Conservation (phyloP, 2,113 vertebrate species). For the Paracanthobrama guichenoti region DNA sequence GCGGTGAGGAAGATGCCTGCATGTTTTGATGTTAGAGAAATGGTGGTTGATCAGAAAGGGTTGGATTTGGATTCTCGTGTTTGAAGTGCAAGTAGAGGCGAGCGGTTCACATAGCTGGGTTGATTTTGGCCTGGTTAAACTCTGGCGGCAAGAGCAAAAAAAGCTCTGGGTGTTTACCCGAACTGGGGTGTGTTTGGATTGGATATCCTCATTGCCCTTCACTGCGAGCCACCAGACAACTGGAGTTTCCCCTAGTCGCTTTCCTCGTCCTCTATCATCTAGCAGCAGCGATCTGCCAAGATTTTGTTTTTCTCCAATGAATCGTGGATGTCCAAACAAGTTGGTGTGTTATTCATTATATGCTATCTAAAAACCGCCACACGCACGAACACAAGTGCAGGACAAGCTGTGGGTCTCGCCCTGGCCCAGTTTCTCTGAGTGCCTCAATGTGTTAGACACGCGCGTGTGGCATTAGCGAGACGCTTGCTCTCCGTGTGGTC, state of each 20-base stretch:
- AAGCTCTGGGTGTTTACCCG: constrained; percentile 49
- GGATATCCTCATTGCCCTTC: constrained; percentile 32
- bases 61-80: constrained; percentile 36
- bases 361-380: not conserved
- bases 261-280: constrained; percentile 7
- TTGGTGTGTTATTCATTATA: constrained; percentile 6
- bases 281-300: constrained; percentile 1
- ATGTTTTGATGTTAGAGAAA: constrained; percentile 48
- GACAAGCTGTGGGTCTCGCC: constrained; percentile 2
- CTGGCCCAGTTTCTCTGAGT: constrained; percentile 39
- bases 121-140: constrained; percentile 47
- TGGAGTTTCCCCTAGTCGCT: constrained; percentile 31
- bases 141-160: constrained; percentile 29
- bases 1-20: constrained; percentile 18
- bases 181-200: constrained; percentile 45
- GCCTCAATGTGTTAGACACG: constrained; percentile 51
- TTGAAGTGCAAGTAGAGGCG: constrained; percentile 42
- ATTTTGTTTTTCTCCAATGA: constrained; percentile 34
- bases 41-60: constrained; percentile 27
- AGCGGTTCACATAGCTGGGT: constrained; percentile 51
- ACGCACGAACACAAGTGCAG: constrained; percentile 12
- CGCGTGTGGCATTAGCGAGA: constrained; percentile 57
- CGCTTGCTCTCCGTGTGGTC: constrained; percentile 69
- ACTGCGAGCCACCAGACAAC: constrained; percentile 35
- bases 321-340: constrained; percentile 13